Base-by-base conservation (phyloP, 2,113 vertebrate species). In the Thryonomys swinderianus region DNA sequence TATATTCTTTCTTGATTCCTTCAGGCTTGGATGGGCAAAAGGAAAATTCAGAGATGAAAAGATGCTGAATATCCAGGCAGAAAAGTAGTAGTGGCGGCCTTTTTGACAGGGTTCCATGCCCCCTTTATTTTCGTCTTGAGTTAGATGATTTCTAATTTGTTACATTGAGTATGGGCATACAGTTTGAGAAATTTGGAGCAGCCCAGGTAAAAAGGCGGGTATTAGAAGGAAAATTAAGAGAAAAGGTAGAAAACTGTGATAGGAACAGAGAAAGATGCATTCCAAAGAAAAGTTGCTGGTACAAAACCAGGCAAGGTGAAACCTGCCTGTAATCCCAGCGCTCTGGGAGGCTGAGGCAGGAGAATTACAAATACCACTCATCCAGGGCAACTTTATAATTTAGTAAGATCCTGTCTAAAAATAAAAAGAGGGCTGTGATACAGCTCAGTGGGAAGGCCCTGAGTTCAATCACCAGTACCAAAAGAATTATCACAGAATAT, bases 1-100 rank as follows among this genome's bases (percentile, higher is more conserved):
- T 96, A 40, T 92, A 95, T 89, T 98, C 98, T 53, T 95, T 95
- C 81, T 98, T 93, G 55, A 71, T 93, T 27, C 98, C 98, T 95
- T 97, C 98, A 9, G 97, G 96, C 98, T 98, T 20, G 59, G 40
- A 25, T 20, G 27, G 42, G 42, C 61, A 32, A 61, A 74, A 84
- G 64, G 55, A 87, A 88, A 93, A 32, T 37, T 17, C 59, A 93
- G 62, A 5, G 45, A 78, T 67, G 45, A 23, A 0, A 92, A 95
- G 67, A 17, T n/a, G 30, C 0, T 67, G 11, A 40, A 88, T 51
- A 20, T 25, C 14, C 21, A 62, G 4, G 1, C 48, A 32, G 12
- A 66, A 61, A 23, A 61, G 21, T 59, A n/a, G 51, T 23, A 32
- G 12, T 27, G 42, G 61, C 32, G 25, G 67, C 32, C 51, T 23